Evolutionary conservation across 2,888 invertebrate genomes (phyloP).

Genomic region (Ormyrus thymus): DNA sequence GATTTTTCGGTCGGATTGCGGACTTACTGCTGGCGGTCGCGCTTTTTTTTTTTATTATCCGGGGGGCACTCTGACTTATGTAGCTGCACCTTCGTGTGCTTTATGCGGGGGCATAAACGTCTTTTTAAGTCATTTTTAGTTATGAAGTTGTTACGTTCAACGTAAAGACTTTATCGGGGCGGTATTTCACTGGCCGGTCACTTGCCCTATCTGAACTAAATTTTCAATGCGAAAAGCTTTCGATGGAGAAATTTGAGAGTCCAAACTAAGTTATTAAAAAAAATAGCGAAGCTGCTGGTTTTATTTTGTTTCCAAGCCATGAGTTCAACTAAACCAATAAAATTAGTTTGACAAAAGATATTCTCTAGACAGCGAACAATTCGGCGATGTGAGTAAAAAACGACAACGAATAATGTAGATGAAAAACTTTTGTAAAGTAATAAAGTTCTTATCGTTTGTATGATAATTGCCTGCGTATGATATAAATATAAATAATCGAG

Average conservation of each 20-base stretch:
- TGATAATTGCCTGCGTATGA: slow-evolving; percentile 50
- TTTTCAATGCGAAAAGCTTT: background rate
- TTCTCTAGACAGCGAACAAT: no score
- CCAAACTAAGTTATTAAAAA: no score
- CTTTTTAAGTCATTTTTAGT: slow-evolving; percentile 49
- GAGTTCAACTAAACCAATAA: no score
- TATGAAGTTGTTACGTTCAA: slow-evolving; percentile 51
- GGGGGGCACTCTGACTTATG: slow-evolving; percentile 41
- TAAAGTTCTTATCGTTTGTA: slow-evolving; percentile 51
- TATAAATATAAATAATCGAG: slow-evolving; percentile 39
- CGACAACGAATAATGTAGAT: background rate
- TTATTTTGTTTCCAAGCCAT: no score
- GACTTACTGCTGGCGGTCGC: slow-evolving; percentile 24
- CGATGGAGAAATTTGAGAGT: background rate
- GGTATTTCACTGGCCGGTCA: slow-evolving; percentile 27
- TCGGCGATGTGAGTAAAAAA: background rate
- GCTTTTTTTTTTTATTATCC: slow-evolving; percentile 36
- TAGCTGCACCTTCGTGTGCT: slow-evolving; percentile 30
- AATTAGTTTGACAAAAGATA: no score
- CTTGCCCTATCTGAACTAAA: background rate
- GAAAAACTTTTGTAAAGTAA: slow-evolving; percentile 50
- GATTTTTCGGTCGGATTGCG: background rate
- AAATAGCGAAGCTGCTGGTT: no score
- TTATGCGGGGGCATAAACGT: slow-evolving; percentile 46
- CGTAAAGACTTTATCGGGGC: slow-evolving; percentile 38